Conservation (phyloP, 2,888 invertebrate species). For the Corbicula japonica region DNA sequence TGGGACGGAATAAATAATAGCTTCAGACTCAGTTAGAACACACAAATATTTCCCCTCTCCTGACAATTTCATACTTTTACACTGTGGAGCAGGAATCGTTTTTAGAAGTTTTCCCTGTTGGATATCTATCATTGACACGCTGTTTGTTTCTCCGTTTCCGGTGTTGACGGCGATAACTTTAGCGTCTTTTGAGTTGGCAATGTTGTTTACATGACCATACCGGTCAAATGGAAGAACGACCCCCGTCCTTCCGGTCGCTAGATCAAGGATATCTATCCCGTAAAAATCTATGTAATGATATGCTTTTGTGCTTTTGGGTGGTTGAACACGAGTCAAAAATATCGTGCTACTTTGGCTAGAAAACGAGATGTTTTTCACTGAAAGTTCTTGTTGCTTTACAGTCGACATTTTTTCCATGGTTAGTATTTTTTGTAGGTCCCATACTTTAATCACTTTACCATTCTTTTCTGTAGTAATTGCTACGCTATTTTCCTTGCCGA, state of each 20-base stretch:
- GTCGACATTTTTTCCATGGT: conserved; percentile 60
- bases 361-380: conserved; percentile 54
- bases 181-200: conserved; percentile 56
- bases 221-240: conserved; percentile 58
- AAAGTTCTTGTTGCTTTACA: conserved; percentile 43
- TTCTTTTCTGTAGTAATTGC: conserved; percentile 56
- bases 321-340: conserved; percentile 55
- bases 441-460: conserved; percentile 60
- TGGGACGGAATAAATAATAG: conserved; percentile 30
- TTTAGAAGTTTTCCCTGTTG: conserved; percentile 36
- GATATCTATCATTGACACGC: conserved; percentile 46
- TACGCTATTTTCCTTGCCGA: conserved; percentile 32
- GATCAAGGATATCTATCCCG: conserved; percentile 70
- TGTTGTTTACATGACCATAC: conserved; percentile 53
- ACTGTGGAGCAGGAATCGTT: conserved; percentile 35
- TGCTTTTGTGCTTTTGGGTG: conserved; percentile 67
- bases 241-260: conserved; percentile 39
- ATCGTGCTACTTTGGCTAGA: conserved; percentile 55
- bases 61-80: conserved; percentile 52
- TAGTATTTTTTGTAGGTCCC: conserved; percentile 60
- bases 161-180: conserved; percentile 47
- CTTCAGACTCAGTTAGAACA: conserved; percentile 36
- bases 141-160: conserved; percentile 38
- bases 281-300: conserved; percentile 78
- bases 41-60: conserved; percentile 55